These are phyloP conservation scores for Palythoa grandiflora DNA, from an alignment of 92 coral and sea anemone genomes.

Conservation along the genomic window DNA sequence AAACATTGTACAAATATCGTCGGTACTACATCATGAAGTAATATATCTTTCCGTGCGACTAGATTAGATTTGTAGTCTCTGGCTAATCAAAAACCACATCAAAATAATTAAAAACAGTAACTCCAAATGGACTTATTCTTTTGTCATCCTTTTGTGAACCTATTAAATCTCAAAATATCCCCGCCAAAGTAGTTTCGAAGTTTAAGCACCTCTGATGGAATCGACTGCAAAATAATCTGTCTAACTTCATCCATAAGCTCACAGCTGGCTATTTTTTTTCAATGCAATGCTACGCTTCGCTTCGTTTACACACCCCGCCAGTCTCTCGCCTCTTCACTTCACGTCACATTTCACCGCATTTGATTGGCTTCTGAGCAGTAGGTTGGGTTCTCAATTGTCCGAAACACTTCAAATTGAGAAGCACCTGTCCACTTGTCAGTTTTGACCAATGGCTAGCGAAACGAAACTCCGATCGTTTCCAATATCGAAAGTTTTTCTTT, in stretches of 20 bases:
- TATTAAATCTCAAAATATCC: slow-evolving; percentile 10
- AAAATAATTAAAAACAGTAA: slow-evolving; percentile 79
- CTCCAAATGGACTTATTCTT: slow-evolving; percentile 63
- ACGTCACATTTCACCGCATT: slow-evolving; percentile 65
- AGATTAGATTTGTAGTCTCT: slow-evolving; percentile 67
- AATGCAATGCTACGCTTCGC: slow-evolving; percentile 38
- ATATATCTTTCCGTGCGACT: slow-evolving; percentile 80
- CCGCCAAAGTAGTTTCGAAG: slow-evolving; percentile 13
- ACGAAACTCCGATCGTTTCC: slow-evolving; percentile 21
- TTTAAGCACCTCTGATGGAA: slow-evolving; percentile 38
- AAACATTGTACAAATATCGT: slow-evolving; percentile 75
- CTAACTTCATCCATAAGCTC: slow-evolving; percentile 33
- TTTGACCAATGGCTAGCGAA: slow-evolving; percentile 33
- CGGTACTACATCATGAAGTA: slow-evolving; percentile 85
- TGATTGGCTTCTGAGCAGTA: slow-evolving; percentile 92
- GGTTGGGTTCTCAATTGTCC: slow-evolving; percentile 95
- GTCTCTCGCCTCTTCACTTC: slow-evolving; percentile 15
- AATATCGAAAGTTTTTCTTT: slow-evolving; percentile 1
- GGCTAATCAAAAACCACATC: slow-evolving; percentile 87
- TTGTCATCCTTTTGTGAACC: slow-evolving; percentile 30
- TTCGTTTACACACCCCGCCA: slow-evolving; percentile 55
- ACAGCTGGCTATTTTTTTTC: slow-evolving; percentile 51
- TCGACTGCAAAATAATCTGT: slow-evolving; percentile 40
- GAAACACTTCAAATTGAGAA: slow-evolving; percentile 53
- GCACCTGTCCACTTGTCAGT: slow-evolving; percentile 52